These are phyloP conservation scores for Cylindroiulus punctatus DNA, from an alignment of 2,888 invertebrate species.

Conservation along the genomic window DNA sequence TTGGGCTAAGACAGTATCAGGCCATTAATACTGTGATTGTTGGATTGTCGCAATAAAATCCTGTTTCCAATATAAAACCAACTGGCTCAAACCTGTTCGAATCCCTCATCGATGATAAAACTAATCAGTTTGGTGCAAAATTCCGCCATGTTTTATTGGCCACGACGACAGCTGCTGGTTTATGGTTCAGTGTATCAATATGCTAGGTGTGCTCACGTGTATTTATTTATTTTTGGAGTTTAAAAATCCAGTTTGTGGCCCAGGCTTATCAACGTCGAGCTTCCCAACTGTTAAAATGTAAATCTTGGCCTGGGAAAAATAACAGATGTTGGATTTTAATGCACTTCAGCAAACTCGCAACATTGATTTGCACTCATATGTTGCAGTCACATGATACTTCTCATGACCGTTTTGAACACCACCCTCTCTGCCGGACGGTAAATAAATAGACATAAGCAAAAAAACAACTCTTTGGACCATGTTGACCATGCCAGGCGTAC, in stretches of 20 bases:
- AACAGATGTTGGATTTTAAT: conserved; percentile 23
- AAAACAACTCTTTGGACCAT: neutral
- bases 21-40: too few relatives aligned
- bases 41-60: too few relatives aligned
- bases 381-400: neutral
- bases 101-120: neutral
- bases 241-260: neutral
- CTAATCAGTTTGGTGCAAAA: neutral
- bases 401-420: neutral
- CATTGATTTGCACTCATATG: neutral
- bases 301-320: conserved; percentile 15
- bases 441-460: neutral
- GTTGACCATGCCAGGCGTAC: neutral
- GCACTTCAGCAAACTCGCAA: neutral
- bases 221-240: neutral
- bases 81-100: neutral
- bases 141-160: conserved; percentile 2
- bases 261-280: neutral
- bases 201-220: neutral
- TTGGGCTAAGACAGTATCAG: neutral
- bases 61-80: too few relatives aligned
- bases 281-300: neutral
- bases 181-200: conserved; percentile 42
- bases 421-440: neutral
- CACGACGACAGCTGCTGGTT: conserved; percentile 9